A percentile compares a stretch with the other conserved stretches of the same genome.
These are phyloP conservation scores for Exaiptasia diaphana DNA, from an alignment of 64 coral and sea anemone species.

Conservation along the genomic window DNA sequence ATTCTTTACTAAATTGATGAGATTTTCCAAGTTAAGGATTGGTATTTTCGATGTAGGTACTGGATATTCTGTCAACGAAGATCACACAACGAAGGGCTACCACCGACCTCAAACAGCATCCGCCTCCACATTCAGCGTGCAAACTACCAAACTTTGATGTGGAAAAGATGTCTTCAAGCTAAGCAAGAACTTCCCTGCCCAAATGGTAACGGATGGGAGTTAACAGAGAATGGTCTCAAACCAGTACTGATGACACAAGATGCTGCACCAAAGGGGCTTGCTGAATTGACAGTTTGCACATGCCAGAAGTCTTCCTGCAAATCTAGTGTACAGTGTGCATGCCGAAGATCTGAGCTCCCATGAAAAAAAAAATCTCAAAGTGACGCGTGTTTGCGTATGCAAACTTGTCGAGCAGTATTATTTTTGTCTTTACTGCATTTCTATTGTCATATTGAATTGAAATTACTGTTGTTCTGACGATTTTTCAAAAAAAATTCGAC, in stretches of 20 bases:
- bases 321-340: slow-evolving; percentile 1
- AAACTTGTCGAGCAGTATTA: too few relatives aligned
- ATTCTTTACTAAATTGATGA: neutral
- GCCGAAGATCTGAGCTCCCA: too few relatives aligned
- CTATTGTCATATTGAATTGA: too few relatives aligned
- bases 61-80: slow-evolving; percentile 20
- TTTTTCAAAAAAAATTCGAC: too few relatives aligned
- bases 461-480: too few relatives aligned
- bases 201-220: neutral
- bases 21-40: neutral
- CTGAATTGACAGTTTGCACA: slow-evolving; percentile 22
- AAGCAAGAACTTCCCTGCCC: slow-evolving; percentile 8
- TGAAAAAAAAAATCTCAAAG: too few relatives aligned
- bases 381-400: too few relatives aligned
- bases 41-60: slow-evolving; percentile 31
- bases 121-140: slow-evolving; percentile 17
- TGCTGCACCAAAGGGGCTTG: slow-evolving; percentile 15
- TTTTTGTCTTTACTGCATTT: too few relatives aligned
- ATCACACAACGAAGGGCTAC: slow-evolving; percentile 6
- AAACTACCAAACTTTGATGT: slow-evolving; percentile 15
- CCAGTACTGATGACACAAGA: slow-evolving; percentile 7
- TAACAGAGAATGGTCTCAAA: neutral
- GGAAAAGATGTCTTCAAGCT: neutral
- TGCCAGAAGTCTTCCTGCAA: slow-evolving; percentile 28
- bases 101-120: slow-evolving; percentile 18